A percentile compares a stretch with the other conserved stretches of the same genome.
Evolutionary conservation across 2,888 invertebrate genomes (phyloP).

Genomic region (Teleogryllus oceanicus): DNA sequence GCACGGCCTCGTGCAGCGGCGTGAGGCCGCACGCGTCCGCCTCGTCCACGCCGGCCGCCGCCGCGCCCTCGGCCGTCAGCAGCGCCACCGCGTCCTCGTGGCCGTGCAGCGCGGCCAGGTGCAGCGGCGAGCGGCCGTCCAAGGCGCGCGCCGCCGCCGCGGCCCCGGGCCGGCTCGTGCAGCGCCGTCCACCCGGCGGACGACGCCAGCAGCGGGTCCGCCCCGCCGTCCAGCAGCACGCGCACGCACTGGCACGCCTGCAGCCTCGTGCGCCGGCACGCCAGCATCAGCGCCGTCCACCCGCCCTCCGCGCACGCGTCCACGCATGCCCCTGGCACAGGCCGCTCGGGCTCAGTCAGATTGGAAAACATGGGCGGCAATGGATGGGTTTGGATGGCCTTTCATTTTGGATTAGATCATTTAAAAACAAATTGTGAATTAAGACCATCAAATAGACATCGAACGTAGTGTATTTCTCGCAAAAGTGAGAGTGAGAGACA

Average conservation of each 20-base stretch:
- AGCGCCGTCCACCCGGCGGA: background rate
- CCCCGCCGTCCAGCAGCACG: background rate
- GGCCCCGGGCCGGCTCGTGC: background rate
- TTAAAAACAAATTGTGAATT: too few species aligned
- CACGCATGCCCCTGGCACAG: background rate
- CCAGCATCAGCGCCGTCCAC: background rate
- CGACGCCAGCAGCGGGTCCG: background rate
- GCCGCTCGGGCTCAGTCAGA: too few species aligned
- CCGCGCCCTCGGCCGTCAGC: background rate
- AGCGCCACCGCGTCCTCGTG: background rate
- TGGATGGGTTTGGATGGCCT: too few species aligned
- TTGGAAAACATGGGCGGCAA: too few species aligned
- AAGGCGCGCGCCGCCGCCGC: background rate
- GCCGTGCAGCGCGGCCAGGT: background rate
- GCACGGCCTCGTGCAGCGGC: background rate
- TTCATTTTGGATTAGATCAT: too few species aligned
- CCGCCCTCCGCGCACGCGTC: background rate
- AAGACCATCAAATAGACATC: too few species aligned
- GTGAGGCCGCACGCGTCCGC: background rate
- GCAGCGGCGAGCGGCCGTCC: background rate
- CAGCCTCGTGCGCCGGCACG: background rate
- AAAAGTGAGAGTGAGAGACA: too few species aligned
- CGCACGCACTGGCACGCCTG: background rate
- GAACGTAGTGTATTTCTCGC: too few species aligned
- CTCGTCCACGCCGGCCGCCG: background rate